Evolutionary conservation across 2,797 vertebrate genomes (phyloP).

Genomic region (Leuciscus waleckii): DNA sequence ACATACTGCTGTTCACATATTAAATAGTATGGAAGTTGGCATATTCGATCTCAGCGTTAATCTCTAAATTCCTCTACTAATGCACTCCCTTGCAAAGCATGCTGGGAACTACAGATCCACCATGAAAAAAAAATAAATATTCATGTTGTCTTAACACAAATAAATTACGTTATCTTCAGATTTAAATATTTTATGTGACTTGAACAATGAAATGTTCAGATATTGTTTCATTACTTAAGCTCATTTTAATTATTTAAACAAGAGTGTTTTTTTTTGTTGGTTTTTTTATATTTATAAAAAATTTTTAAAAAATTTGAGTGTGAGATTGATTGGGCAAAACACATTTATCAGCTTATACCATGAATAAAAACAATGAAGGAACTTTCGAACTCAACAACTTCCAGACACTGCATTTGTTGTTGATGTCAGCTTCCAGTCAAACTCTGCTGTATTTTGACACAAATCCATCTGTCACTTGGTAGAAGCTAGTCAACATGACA

Average conservation of each 20-base stretch:
- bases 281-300: too few species aligned
- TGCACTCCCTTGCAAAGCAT: neutral
- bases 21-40: too few species aligned
- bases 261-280: neutral
- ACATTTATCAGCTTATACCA: neutral
- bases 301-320: too few species aligned
- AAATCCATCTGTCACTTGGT: slow-evolving; percentile 12
- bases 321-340: neutral
- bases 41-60: neutral
- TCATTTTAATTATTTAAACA: neutral
- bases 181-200: neutral
- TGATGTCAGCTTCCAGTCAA: slow-evolving; percentile 20
- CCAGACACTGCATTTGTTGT: neutral
- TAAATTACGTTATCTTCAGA: too few species aligned
- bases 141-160: too few species aligned
- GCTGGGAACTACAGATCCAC: too few species aligned
- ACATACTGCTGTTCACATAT: too few species aligned
- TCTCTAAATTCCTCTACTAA: neutral
- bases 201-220: neutral
- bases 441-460: slow-evolving; percentile 3
- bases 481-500: neutral
- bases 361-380: neutral
- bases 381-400: neutral
- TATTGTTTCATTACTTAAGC: too few species aligned
- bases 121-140: neutral